Evolutionary conservation across 2,113 vertebrate species (phyloP).

Genomic region (Forbesichthys agassizii): DNA sequence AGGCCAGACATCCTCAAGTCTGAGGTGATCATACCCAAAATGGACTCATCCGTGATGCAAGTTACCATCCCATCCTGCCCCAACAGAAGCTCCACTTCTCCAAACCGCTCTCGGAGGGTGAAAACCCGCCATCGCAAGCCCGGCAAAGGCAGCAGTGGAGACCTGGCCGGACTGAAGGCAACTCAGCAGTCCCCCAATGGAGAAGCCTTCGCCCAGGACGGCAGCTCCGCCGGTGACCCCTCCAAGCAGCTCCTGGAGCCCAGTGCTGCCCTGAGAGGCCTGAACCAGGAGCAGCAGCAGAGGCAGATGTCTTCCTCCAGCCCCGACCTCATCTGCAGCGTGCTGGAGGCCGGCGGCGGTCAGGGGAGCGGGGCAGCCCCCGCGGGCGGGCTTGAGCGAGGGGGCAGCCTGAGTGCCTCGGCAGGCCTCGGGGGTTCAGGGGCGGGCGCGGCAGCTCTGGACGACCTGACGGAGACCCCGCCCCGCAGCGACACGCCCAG

Average conservation of each 20-base stretch:
- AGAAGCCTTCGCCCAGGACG: conserved; percentile 44
- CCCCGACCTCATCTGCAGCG: conserved; percentile 89
- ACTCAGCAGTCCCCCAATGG: conserved; percentile 69
- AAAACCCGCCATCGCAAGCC: conserved; percentile 89
- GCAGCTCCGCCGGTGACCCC: conserved; percentile 47
- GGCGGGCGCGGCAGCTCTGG: conserved; percentile 61
- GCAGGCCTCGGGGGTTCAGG: conserved; percentile 68
- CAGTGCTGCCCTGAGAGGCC: conserved; percentile 76
- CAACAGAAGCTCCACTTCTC: conserved; percentile 87
- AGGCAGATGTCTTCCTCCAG: conserved; percentile 88
- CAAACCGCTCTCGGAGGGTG: conserved; percentile 85
- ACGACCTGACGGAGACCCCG: conserved; percentile 76
- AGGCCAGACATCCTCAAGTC: conserved; percentile 95
- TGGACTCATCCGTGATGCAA: conserved; percentile 88
- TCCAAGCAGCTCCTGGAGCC: conserved; percentile 79
- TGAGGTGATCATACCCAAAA: conserved; percentile 90
- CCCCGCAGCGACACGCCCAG: conserved; percentile 82
- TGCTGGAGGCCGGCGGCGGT: conserved; percentile 75
- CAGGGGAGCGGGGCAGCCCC: conserved; percentile 66
- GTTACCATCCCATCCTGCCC: conserved; percentile 86
- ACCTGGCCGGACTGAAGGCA: conserved; percentile 83
- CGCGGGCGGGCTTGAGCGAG: conserved; percentile 61
- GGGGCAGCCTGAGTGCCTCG: conserved; percentile 70
- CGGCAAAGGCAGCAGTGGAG: conserved; percentile 87
- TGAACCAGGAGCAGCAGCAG: conserved; percentile 82